A percentile compares a stretch with the other conserved stretches of the same genome.
Evolutionary conservation across 2,888 invertebrate genomes (phyloP).

Genomic region (Acrocera orbiculus): DNA sequence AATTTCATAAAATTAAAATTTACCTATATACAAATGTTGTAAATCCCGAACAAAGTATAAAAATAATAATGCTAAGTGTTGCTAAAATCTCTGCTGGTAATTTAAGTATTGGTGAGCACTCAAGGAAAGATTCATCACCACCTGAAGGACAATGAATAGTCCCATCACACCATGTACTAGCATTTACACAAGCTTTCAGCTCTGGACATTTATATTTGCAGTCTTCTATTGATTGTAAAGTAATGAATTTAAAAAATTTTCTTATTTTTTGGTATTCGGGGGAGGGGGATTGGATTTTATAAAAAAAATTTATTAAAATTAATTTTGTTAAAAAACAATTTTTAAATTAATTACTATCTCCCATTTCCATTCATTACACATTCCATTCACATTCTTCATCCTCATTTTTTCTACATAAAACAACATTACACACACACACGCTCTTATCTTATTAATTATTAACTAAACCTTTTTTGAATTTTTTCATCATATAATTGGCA

Average conservation of each 20-base stretch:
- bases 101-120: conserved; percentile 60
- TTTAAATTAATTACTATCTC: no score
- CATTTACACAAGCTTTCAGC: conserved; percentile 62
- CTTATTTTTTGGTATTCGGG: no score
- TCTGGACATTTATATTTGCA: conserved; percentile 62
- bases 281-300: no score
- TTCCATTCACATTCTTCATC: no score
- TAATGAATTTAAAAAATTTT: not conserved
- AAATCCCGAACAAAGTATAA: conserved; percentile 31
- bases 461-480: no score
- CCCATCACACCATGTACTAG: conserved; percentile 67
- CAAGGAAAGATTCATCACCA: conserved; percentile 59
- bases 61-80: conserved; percentile 34
- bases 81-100: conserved; percentile 57
- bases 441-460: no score
- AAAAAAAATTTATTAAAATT: no score
- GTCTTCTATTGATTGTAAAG: conserved; percentile 39
- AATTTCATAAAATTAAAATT: conserved; percentile 15
- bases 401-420: no score
- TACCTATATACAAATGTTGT: conserved; percentile 36
- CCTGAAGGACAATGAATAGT: conserved; percentile 60
- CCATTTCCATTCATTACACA: no score
- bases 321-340: no score
- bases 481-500: no score
- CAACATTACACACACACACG: no score